These are phyloP conservation scores for Struthidea cinerea DNA, from an alignment of 2,113 vertebrate species.

Conservation along the genomic window DNA sequence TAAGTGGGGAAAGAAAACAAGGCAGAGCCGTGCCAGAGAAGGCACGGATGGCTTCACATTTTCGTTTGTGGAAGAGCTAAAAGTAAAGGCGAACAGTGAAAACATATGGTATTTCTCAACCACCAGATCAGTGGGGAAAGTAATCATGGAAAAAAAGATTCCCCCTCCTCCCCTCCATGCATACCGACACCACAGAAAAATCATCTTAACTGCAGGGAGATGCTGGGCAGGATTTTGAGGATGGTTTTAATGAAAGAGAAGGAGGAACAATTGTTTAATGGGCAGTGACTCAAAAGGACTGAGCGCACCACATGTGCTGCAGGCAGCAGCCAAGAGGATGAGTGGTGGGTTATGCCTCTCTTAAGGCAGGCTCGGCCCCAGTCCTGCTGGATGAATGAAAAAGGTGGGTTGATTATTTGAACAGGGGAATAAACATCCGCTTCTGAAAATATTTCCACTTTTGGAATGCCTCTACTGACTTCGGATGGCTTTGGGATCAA, in stretches of 20 bases:
- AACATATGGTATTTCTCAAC: conserved; percentile 25
- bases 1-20: conserved; percentile 38
- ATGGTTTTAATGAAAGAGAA: neutral
- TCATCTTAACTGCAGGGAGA: neutral
- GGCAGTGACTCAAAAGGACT: neutral
- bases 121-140: conserved; percentile 20
- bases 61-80: conserved; percentile 62
- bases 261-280: neutral
- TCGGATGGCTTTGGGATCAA: neutral
- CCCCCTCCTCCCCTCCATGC: neutral
- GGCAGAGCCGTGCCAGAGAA: conserved; percentile 26
- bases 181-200: neutral
- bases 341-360: neutral
- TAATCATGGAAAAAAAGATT: neutral
- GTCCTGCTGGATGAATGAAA: neutral
- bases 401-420: neutral
- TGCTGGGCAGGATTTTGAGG: neutral
- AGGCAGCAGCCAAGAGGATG: neutral
- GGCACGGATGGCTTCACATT: conserved; percentile 65
- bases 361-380: neutral
- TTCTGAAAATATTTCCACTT: neutral
- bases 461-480: neutral
- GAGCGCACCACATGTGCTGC: neutral
- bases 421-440: fast-evolving
- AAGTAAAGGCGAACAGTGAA: conserved; percentile 46